Conservation (phyloP, 2,888 invertebrate genomes). For the Phasia obesa region DNA sequence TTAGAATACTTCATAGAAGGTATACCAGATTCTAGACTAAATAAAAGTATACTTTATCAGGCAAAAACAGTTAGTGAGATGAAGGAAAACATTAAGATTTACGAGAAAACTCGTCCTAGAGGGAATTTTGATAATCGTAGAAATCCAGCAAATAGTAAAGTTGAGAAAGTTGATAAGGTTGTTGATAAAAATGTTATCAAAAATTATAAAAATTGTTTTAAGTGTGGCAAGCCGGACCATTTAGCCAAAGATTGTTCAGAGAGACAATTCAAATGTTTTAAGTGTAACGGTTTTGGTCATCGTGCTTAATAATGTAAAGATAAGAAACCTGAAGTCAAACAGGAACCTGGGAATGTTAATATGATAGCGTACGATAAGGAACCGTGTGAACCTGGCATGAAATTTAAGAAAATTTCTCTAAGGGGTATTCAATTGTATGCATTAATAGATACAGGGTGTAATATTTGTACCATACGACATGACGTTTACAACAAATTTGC, state of each 20-base stretch:
- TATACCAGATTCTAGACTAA: slow-evolving; percentile 51
- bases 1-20: slow-evolving; percentile 65
- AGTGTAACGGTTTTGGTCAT: slow-evolving; percentile 37
- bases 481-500: too few species aligned
- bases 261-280: slow-evolving; percentile 45
- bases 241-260: slow-evolving; percentile 29
- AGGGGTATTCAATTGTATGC: too few species aligned
- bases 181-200: too few species aligned
- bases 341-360: slow-evolving; percentile 26
- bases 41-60: slow-evolving; percentile 56
- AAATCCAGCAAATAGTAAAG: not conserved
- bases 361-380: slow-evolving; percentile 10
- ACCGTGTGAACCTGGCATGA: too few species aligned
- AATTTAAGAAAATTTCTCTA: too few species aligned
- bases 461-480: too few species aligned
- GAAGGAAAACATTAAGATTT: slow-evolving; percentile 57
- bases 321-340: slow-evolving; percentile 9
- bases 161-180: not conserved
- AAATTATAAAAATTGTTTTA: slow-evolving; percentile 35
- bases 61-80: slow-evolving; percentile 52
- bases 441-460: too few species aligned
- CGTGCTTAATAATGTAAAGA: slow-evolving; percentile 11
- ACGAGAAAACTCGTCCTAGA: slow-evolving; percentile 44
- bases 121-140: not conserved
- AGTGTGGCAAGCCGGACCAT: slow-evolving; percentile 42